phyloP scores from a whole-genome alignment of 2,113 vertebrate genomes.

The Gallinago undulata region DNA sequence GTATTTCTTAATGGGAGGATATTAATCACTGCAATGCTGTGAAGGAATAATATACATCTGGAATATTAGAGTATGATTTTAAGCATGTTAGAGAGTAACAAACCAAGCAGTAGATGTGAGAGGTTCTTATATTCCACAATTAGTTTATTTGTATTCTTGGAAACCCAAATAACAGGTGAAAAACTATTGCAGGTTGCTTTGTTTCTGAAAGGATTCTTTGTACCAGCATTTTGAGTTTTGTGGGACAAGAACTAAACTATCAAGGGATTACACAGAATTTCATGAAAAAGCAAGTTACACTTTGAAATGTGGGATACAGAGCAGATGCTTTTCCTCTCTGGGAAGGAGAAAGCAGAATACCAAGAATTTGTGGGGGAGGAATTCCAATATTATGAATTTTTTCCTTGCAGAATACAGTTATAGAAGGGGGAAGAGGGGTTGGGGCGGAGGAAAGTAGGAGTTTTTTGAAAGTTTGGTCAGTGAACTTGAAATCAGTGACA shows the following conservation, averaged over 20 bases:
- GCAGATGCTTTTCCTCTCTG: background rate
- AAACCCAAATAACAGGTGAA: slow-evolving; percentile 5
- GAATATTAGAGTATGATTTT: background rate
- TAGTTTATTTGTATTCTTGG: background rate
- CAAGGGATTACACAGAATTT: background rate
- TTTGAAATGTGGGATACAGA: background rate
- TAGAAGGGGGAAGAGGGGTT: background rate
- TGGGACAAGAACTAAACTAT: background rate
- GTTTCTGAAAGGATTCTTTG: background rate
- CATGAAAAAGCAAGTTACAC: background rate
- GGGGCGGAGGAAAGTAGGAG: background rate
- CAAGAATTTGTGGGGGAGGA: slow-evolving; percentile 1
- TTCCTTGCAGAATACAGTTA: background rate
- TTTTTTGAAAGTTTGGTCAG: background rate
- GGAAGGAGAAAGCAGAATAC: background rate
- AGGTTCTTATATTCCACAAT: background rate
- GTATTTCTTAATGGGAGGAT: background rate
- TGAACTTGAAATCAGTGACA: background rate
- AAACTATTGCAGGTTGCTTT: background rate
- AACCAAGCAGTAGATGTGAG: background rate
- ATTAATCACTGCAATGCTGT: background rate
- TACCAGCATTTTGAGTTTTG: background rate
- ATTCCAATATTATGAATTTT: background rate
- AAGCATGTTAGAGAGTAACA: background rate
- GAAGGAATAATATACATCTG: background rate